Evolutionary conservation across 1,140 invertebrate genomes (phyloP), one percentile per base, ranked within the genome.

Genomic region (Alviniconcha marisindica): DNA sequence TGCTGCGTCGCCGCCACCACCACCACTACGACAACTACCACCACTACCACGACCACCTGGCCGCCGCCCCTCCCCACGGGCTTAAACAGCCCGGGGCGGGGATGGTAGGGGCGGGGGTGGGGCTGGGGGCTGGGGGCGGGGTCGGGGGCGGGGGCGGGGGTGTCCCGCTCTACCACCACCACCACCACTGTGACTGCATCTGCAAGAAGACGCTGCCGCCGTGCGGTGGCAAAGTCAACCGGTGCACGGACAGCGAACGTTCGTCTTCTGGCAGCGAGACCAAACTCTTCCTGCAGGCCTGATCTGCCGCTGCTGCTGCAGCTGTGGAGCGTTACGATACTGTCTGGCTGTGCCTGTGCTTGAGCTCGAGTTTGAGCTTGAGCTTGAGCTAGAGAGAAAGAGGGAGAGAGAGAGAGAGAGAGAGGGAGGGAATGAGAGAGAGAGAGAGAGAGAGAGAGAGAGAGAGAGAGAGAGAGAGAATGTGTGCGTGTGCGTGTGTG

Each of bases 241-340:
- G 91, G 44, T 91, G 91, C 77, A 91, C 90, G 33, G 91, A 91
- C 84, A 91, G 91, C 80, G 91, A 91, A 87, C 85, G 91, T n/a
- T 91, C 90, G 4, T 91, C 90, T 10, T 90, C 90, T 14, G 90
- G 91, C 33, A 91, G 91, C 86, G 91, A 91, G 85, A 90, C 91
- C 28, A 91, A 89, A 78, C 83, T 91, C n/a, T 91, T 91, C 83
- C 82, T 91, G 77, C 89, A 91, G 82, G 86, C 85, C 14, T 90
- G 83, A 89, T 33, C 24, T 24, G 15, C 0, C 1, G 36, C 2
- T 3, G 15, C 36, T n/a, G 24, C 5, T 14, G 38, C 12, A 15
- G 2, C 28, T 77, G 33, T 51, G 21, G 15, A 15, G 28, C 7
- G 15, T 51, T 28, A 51, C 3, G n/a, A 60, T 33, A 31, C 56